These are phyloP conservation scores for Volucella zonaria DNA, from an alignment of 2,888 invertebrate species.

Conservation along the genomic window DNA sequence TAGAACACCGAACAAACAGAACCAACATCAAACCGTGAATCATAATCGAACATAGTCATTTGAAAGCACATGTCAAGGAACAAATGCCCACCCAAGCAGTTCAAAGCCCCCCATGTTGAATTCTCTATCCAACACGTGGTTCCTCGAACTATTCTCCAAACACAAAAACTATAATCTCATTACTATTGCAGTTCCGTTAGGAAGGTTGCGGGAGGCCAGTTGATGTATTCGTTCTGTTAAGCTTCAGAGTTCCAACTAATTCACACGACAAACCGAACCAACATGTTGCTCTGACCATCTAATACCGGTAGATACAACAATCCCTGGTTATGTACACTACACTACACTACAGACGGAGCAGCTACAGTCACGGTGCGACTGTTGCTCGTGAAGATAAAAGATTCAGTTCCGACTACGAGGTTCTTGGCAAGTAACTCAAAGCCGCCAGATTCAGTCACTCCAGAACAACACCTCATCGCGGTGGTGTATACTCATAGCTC, in stretches of 20 bases:
- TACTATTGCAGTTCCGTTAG: no score
- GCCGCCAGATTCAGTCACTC: constrained; percentile 60
- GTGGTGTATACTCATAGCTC: constrained; percentile 51
- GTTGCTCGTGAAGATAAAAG: constrained; percentile 31
- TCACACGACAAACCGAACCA: neutral
- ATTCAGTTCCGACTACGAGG: constrained; percentile 31
- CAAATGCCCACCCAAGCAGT: neutral
- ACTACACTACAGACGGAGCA: no score
- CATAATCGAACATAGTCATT: neutral
- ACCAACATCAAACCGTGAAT: constrained; percentile 42
- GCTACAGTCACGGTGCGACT: neutral
- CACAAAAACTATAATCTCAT: no score
- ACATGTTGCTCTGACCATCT: neutral
- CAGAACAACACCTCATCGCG: constrained; percentile 64
- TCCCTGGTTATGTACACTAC: no score
- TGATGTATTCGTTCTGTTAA: neutral
- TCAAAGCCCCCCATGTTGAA: neutral
- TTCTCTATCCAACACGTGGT: constrained; percentile 11
- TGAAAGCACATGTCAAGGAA: constrained; percentile 28
- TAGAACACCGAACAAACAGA: constrained; percentile 25
- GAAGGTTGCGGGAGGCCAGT: no score
- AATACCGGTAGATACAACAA: constrained; percentile 6
- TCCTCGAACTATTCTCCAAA: neutral
- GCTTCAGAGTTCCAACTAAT: constrained; percentile 23
- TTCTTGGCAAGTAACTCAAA: constrained; percentile 50